Conservation (phyloP, 2,888 invertebrate genomes). For the Galerucella pusilla region DNA sequence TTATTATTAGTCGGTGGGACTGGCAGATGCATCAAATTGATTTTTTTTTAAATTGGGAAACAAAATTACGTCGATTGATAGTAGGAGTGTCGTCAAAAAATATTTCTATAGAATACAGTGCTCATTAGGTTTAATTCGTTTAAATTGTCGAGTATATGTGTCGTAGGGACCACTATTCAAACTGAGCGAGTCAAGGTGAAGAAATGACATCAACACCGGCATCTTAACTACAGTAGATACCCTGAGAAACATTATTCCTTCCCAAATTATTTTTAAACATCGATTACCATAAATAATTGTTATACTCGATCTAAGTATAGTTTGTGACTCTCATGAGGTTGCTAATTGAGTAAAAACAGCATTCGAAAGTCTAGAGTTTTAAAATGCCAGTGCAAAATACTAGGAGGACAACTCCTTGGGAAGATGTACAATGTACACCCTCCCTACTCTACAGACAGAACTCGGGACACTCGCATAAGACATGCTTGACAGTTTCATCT, state of each 20-base stretch:
- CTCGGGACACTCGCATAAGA: no score
- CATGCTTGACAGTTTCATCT: no score
- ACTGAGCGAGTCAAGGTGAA: conserved; percentile 46
- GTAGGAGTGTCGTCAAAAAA: neutral
- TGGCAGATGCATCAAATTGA: neutral
- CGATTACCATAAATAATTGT: no score
- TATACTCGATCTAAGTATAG: no score
- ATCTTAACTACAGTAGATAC: conserved; percentile 14
- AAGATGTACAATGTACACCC: no score
- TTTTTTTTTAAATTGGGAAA: neutral
- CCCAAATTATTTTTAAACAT: neutral
- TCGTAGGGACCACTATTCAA: conserved; percentile 45
- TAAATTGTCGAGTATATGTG: conserved; percentile 49
- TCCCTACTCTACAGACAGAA: no score
- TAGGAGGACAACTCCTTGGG: no score
- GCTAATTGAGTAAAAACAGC: no score
- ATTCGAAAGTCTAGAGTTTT: no score
- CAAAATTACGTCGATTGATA: neutral
- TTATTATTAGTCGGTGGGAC: conserved; percentile 14
- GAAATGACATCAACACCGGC: conserved; percentile 51
- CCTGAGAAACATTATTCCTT: conserved; percentile 12
- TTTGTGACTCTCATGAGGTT: no score
- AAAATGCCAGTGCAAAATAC: no score
- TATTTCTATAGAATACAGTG: conserved; percentile 38
- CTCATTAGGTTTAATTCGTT: conserved; percentile 48